A percentile compares a stretch with the other conserved stretches of the same genome.
These are phyloP conservation scores for Hydra vulgaris DNA, from an alignment of 30 jellyfish, hydroid and myxozoan genomes.

Conservation along the genomic window DNA sequence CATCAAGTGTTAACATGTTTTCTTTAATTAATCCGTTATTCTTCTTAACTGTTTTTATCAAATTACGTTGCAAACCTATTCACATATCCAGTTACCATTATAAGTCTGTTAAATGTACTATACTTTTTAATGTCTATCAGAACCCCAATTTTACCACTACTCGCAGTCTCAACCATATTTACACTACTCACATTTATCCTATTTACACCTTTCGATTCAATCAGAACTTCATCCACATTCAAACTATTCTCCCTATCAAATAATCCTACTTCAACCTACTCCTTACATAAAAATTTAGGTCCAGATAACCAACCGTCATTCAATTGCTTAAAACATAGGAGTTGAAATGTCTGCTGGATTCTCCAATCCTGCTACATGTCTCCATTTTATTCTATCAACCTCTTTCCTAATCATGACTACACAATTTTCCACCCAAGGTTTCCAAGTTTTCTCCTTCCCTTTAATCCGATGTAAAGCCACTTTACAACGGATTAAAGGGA, in stretches of 20 bases:
- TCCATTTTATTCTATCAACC: constrained; percentile 34
- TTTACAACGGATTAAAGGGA: no score
- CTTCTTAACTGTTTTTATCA: no score
- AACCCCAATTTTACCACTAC: neutral
- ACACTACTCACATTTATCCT: neutral
- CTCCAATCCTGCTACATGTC: constrained; percentile 22
- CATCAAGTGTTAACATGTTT: no score
- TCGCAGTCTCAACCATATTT: neutral
- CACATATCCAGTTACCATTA: no score
- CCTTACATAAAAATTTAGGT: constrained; percentile 6
- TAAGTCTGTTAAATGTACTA: no score
- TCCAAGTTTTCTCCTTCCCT: constrained; percentile 40
- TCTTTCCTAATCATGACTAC: constrained; percentile 21
- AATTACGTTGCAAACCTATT: no score
- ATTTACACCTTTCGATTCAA: neutral
- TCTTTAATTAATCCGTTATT: no score
- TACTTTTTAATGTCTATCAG: no score
- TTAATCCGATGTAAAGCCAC: constrained; percentile 57
- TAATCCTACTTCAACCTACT: neutral
- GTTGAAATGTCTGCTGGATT: constrained; percentile 47
- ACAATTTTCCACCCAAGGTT: constrained; percentile 28
- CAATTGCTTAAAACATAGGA: neutral
- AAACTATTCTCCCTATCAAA: no score
- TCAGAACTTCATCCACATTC: no score
- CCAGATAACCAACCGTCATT: constrained; percentile 26